Evolutionary conservation across 2,888 invertebrate species (phyloP), one percentile per base, ranked within the genome.

Genomic region (Criorhina ranunculi): DNA sequence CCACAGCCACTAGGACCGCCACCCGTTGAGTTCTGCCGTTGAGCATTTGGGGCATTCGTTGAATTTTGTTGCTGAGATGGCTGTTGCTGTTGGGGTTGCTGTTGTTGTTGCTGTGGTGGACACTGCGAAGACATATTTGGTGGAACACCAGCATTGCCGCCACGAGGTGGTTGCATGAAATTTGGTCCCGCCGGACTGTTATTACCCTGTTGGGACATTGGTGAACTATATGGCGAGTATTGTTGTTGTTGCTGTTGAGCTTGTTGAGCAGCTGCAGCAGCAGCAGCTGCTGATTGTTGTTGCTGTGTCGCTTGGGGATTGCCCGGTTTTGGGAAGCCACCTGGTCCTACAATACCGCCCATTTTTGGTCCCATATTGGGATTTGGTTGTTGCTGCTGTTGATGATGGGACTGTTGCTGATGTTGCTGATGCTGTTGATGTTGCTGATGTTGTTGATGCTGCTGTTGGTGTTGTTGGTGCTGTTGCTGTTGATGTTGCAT

Each of bases 191-290:
- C 88, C 44, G 89, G 88, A 87, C 88, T 91, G 49, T 87, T 88
- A 93, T 93, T 49, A 93, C 93, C 90, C 93, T 93, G 90, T 92
- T 93, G 90, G 93, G 93, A 91, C 95, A 93, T 91, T 0, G 94
- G 94, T 88, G 94, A 94, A 73, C 94, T 94, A 88, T 94, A 95
- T 64, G 95, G 94, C 88, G 95, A 95, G 92, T 95, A 95, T 92
- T 94, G 94, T 89, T 95, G 91, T 92, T 94, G 94, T 89, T 95
- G 91, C 87, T 91, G 90, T 81, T 87, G 89, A 55, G 87, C 87
- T 64, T 88, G 89, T 72, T 86, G 86, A 31, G 78, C 78, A 12
- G 76, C 86, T 7, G 73, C 79, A 42, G 73, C 73, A 11, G 77
- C 77, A 9, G 77, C 77, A 3, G 82, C 72, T 12, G 79, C 85